These are phyloP conservation scores for Balaenoptera acutorostrata DNA, from an alignment of 2,113 vertebrate genomes.

Conservation along the genomic window DNA sequence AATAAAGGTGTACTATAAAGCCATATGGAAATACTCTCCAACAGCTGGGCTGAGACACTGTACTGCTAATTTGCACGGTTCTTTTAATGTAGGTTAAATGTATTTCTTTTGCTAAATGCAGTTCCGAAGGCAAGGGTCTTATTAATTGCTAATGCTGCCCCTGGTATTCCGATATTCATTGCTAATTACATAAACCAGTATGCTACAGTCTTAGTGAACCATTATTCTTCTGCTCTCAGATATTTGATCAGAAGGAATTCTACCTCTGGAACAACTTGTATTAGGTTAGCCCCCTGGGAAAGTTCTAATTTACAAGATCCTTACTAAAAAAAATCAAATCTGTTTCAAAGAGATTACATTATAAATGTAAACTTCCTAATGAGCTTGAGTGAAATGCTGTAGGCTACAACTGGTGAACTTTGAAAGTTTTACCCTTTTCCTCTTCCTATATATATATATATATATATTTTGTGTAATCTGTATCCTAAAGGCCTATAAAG, in stretches of 20 bases:
- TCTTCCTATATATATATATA: constrained; percentile 71
- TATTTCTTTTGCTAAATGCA: constrained; percentile 53
- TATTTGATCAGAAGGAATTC: constrained; percentile 73
- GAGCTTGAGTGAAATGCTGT: constrained; percentile 81
- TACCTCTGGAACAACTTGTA: constrained; percentile 76
- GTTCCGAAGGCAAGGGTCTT: constrained; percentile 51
- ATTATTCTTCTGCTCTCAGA: constrained; percentile 59
- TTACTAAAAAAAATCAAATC: constrained; percentile 82
- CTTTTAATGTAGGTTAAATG: constrained; percentile 66
- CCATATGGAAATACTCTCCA: constrained; percentile 67
- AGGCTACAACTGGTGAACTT: constrained; percentile 81
- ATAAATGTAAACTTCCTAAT: constrained; percentile 85
- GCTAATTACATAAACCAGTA: constrained; percentile 51
- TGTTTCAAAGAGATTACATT: constrained; percentile 83
- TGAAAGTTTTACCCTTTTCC: constrained; percentile 79
- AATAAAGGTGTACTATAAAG: constrained; percentile 64
- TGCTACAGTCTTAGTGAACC: constrained; percentile 26
- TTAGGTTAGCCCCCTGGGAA: constrained; percentile 78
- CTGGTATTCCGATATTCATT: constrained; percentile 54
- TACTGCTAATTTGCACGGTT: constrained; percentile 58
- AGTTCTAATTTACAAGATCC: constrained; percentile 82
- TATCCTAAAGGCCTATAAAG: constrained; percentile 79
- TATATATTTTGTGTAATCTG: constrained; percentile 78
- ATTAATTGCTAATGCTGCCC: constrained; percentile 49
- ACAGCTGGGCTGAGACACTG: constrained; percentile 59